These are phyloP conservation scores for Bombus confusus DNA, from an alignment of 1,140 invertebrate species.

Conservation along the genomic window DNA sequence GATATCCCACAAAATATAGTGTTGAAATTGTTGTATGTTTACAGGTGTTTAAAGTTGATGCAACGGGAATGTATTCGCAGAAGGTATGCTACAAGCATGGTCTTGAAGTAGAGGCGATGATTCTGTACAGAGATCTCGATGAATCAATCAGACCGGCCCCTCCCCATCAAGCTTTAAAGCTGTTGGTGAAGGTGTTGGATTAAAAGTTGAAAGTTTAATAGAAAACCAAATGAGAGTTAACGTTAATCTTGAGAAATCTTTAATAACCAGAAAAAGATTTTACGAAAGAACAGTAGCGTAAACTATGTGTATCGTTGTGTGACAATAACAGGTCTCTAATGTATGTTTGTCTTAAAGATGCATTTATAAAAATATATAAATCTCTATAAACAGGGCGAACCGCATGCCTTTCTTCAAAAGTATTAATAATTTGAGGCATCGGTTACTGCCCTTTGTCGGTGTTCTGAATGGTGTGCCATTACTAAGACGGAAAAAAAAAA, in stretches of 20 bases:
- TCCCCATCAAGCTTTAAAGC: constrained; percentile 86
- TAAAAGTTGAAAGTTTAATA: constrained; percentile 54
- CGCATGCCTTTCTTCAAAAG: constrained; percentile 49
- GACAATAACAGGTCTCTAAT: constrained; percentile 78
- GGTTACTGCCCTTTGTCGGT: constrained; percentile 48
- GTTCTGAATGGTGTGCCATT: constrained; percentile 37
- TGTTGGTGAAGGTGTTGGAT: constrained; percentile 83
- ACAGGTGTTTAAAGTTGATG: constrained; percentile 90
- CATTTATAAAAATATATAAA: constrained; percentile 51
- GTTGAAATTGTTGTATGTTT: constrained; percentile 56
- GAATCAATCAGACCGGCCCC: constrained; percentile 83
- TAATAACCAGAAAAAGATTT: constrained; percentile 13
- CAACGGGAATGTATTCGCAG: constrained; percentile 90
- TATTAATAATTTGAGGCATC: constrained; percentile 49
- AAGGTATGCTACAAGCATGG: constrained; percentile 87
- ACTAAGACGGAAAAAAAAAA: constrained; percentile 28
- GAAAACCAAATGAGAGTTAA: neutral
- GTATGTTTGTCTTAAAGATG: constrained; percentile 55
- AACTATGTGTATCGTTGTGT: constrained; percentile 74
- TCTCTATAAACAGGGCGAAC: constrained; percentile 45
- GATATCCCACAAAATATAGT: neutral
- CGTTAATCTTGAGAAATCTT: constrained; percentile 3
- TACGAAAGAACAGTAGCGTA: constrained; percentile 66
- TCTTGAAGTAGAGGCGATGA: constrained; percentile 85
- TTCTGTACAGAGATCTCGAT: constrained; percentile 86